Base-by-base conservation (phyloP, 2,888 invertebrate genomes). In the Eupithecia pulchellata region DNA sequence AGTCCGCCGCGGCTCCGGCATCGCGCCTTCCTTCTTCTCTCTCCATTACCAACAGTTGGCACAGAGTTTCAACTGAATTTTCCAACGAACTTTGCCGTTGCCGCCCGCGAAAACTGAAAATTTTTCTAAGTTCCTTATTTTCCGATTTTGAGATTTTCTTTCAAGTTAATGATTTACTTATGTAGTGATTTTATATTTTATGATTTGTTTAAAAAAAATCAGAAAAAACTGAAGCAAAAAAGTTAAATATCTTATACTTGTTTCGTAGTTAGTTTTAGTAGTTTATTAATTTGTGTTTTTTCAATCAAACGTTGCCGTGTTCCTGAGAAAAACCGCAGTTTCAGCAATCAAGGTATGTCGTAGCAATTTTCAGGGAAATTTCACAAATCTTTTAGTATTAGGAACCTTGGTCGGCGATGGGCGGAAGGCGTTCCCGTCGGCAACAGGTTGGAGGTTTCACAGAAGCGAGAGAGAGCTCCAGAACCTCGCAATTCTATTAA, bases 401-500 rank as follows among this genome's bases (percentile, higher is more conserved):
- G 77, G 79, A 79, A 82, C 78, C 81, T 79, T 77, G 75, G 69
- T 75, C 52, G 81, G 77, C 83, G 89, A 92, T 89, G 93, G 93
- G 93, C 93, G 93, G 91, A 92, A 93, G 93, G 93, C 93, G 93
- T 89, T 89, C 84, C 92, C 92, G 89, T 72, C 90, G 90, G 92
- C 93, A 94, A 93, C 93, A 93, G 93, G 93, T 93, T 90, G 92
- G 72, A 68, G 72, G 68, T 70, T 73, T 72, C 70, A 52, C 81
- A 81, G 63, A 83, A 83, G 84, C 83, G 82, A 79, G 83, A 71
- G 83, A 79, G 83, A 78, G 79, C 73, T 86, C 87, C 89, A 82
- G 84, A 81, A 67, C 81, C 84, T 81, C 78, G 82, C 86, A 81
- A 88, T 90, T 91, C 87, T 87, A 89, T 91, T 90, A 91, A 89